phyloP scores from a whole-genome alignment of 1,140 invertebrate genomes.

The Lepidostoma basale region DNA sequence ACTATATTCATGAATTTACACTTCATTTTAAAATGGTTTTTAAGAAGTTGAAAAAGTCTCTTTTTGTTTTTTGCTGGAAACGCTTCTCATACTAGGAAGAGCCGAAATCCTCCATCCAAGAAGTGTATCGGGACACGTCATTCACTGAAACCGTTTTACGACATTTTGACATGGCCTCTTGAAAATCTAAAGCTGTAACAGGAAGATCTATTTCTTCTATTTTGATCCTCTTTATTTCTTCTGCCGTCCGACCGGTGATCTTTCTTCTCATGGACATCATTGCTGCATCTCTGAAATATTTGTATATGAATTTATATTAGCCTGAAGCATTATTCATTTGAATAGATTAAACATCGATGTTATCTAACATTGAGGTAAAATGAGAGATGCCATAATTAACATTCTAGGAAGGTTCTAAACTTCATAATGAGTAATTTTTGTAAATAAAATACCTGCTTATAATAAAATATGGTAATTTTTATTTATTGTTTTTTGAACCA shows the following conservation, averaged over 20 bases:
- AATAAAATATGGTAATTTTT: too few species aligned
- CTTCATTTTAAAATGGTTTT: conserved; percentile 34
- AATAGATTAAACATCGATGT: too few species aligned
- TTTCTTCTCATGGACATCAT: conserved; percentile 98
- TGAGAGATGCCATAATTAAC: too few species aligned
- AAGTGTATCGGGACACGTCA: conserved; percentile 92
- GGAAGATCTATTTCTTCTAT: conserved; percentile 95
- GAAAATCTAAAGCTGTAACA: conserved; percentile 86
- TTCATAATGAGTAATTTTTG: too few species aligned
- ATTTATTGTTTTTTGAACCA: too few species aligned
- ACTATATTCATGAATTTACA: not conserved
- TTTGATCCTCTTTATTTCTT: conserved; percentile 90
- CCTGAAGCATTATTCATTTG: too few species aligned
- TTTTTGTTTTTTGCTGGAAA: conserved; percentile 44
- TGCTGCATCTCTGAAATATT: conserved; percentile 81
- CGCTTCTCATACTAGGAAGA: conserved; percentile 64
- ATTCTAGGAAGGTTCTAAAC: too few species aligned
- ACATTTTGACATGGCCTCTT: conserved; percentile 87
- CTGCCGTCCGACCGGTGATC: conserved; percentile 89
- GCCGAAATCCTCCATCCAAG: conserved; percentile 96
- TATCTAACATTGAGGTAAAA: too few species aligned
- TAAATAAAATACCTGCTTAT: too few species aligned
- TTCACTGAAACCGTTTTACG: conserved; percentile 92
- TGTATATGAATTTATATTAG: not conserved
- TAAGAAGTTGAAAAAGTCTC: conserved; percentile 31